These are phyloP conservation scores for Dryocosmus kuriphilus DNA, from an alignment of 2,888 invertebrate species.

Conservation along the genomic window DNA sequence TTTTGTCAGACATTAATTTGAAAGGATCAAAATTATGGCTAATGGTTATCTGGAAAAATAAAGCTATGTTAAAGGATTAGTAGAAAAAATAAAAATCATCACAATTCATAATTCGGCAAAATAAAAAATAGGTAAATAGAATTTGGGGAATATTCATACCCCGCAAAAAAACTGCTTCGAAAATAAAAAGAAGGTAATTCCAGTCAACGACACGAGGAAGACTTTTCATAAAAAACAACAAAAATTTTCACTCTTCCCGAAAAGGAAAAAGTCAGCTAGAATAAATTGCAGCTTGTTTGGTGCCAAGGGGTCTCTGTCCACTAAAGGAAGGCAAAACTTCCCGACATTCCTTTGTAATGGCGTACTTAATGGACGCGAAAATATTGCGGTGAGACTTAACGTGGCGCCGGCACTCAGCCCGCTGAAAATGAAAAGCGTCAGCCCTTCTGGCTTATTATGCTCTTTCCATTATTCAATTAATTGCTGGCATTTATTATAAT, in stretches of 20 bases:
- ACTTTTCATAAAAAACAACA: background rate
- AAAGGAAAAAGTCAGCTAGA: background rate
- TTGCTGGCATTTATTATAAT: constrained; percentile 69
- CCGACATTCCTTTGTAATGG: constrained; percentile 55
- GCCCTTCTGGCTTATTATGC: constrained; percentile 65
- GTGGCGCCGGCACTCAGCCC: constrained; percentile 64
- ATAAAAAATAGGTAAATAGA: no score
- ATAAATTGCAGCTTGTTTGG: constrained; percentile 30
- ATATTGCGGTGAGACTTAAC: constrained; percentile 69
- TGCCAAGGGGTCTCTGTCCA: constrained; percentile 39
- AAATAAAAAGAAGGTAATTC: background rate
- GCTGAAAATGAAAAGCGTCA: constrained; percentile 61
- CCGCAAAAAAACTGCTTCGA: background rate
- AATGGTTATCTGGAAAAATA: no score
- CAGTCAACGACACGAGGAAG: background rate
- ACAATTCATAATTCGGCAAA: no score
- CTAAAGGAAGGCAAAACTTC: constrained; percentile 49
- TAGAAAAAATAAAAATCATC: no score
- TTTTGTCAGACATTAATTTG: no score
- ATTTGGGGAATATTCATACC: no score
- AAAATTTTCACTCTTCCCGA: constrained; percentile 1
- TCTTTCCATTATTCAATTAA: constrained; percentile 74
- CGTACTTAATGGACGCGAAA: constrained; percentile 71
- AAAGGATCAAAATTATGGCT: no score
- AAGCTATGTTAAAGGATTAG: no score